These are phyloP conservation scores for Clarias batrachus DNA, from an alignment of 2,113 vertebrate genomes.

Conservation along the genomic window DNA sequence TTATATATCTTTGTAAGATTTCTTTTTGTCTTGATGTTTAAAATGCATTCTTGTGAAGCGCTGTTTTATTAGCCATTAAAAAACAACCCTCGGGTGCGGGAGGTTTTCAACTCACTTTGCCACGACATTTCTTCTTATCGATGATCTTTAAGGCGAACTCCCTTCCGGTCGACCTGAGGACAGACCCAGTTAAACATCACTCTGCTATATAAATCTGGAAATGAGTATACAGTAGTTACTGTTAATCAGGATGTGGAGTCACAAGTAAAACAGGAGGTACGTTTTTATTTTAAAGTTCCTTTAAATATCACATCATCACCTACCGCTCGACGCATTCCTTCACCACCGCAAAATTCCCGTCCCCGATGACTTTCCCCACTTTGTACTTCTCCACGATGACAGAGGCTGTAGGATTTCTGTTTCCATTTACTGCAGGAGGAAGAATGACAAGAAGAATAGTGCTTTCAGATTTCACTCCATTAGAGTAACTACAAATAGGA, in stretches of 20 bases:
- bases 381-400: conserved; percentile 88
- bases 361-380: conserved; percentile 94
- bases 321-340: conserved; percentile 93
- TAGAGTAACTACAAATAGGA: background rate
- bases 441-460: background rate
- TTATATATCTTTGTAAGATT: background rate
- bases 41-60: background rate
- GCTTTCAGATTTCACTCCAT: background rate
- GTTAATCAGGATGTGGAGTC: background rate
- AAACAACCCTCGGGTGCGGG: background rate
- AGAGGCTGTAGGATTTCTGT: conserved; percentile 75
- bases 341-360: conserved; percentile 97
- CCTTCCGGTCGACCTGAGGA: conserved; percentile 86
- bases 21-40: background rate
- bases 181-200: conserved; percentile 45
- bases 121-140: conserved; percentile 94
- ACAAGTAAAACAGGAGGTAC: background rate
- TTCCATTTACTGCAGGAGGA: conserved; percentile 82
- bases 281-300: background rate
- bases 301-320: conserved; percentile 44
- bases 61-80: background rate
- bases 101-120: conserved; percentile 79
- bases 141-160: conserved; percentile 98
- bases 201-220: background rate
- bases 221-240: background rate